A percentile compares a stretch with the other conserved stretches of the same genome.
phyloP scores from a whole-genome alignment of 2,113 vertebrate genomes.

The Monopterus albus region DNA sequence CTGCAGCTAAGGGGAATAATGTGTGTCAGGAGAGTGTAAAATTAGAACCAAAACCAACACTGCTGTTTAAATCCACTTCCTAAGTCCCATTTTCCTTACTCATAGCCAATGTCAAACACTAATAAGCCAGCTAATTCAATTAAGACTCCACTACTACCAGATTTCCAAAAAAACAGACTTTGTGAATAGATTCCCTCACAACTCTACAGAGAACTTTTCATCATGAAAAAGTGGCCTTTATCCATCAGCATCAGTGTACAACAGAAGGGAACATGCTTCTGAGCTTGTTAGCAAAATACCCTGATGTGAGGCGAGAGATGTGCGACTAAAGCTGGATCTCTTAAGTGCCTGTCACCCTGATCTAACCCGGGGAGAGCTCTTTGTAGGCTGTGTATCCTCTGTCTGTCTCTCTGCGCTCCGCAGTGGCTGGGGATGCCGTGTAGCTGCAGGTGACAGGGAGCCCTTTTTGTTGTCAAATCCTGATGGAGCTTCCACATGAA shows the following conservation, averaged over 20 bases:
- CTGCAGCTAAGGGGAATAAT: constrained; percentile 74
- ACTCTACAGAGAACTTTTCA: constrained; percentile 66
- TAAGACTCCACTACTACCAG: constrained; percentile 66
- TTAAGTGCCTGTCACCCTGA: constrained; percentile 80
- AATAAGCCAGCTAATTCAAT: constrained; percentile 81
- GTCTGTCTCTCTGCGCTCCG: constrained; percentile 44
- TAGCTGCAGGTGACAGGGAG: constrained; percentile 81
- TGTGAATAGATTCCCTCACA: constrained; percentile 65
- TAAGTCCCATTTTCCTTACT: constrained; percentile 65
- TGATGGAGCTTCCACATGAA: constrained; percentile 74
- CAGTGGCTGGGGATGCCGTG: constrained; percentile 63
- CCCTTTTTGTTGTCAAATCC: constrained; percentile 78
- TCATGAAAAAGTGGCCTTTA: constrained; percentile 68
- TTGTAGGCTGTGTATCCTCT: constrained; percentile 66
- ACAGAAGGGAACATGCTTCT: constrained; percentile 56
- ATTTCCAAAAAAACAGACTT: constrained; percentile 62
- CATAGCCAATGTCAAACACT: constrained; percentile 69
- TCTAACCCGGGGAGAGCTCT: constrained; percentile 73
- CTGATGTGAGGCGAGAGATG: constrained; percentile 75
- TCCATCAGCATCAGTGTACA: constrained; percentile 56
- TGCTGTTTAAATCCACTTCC: constrained; percentile 67
- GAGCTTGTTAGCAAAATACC: constrained; percentile 81
- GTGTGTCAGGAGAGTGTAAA: constrained; percentile 76
- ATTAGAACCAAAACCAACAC: constrained; percentile 75
- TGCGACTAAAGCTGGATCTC: constrained; percentile 76